Evolutionary conservation across 1,140 invertebrate species (phyloP), one percentile per base, ranked within the genome.

Genomic region (Diabrotica undecimpunctata): DNA sequence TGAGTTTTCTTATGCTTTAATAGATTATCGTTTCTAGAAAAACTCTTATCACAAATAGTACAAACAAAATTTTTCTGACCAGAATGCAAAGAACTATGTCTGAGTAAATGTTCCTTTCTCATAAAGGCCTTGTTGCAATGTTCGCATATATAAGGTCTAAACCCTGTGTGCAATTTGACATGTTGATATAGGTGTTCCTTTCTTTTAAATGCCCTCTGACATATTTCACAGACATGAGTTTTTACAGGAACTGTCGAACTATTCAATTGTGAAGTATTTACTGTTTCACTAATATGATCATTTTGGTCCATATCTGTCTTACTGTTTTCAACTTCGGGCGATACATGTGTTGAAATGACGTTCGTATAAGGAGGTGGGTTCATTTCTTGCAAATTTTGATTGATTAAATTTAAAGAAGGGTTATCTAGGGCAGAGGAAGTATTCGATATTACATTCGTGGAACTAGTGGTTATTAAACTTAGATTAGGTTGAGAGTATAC

Each of bases 21-120:
- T 0, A 92, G 76, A 73, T 91, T 91, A 70, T 90, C 89, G 71
- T 91, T 90, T 2, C 89, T 83, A 0, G 88, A 88, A 68, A 93
- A 93, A 54, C 85, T 84, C 72, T 92, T 92, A 5, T 85, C 84
- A 76, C 91, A 93, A 6, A 90, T 80, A 51, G 91, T 88, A 74
- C 91, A 94, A 38, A 84, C 83, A 72, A 87, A 90, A 76, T 88
- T 85, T 68, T 90, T 90, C 65, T 89, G 82, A 0, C 90, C 90
- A 0, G 88, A 90, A 74, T 93, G 91, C 6, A 86, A 88, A 3
- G 88, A 84, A 69, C 86, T 82, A 71, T 93, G 91, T 7, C 88
- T 81, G 8, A 88, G 80, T 39, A 92, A 75, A 72, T 89, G 86
- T 66, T 89, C 88, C 65, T 89, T 90, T 1, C 86, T 82, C 68